phyloP scores from a whole-genome alignment of 2,888 invertebrate species.

The Ichneumon xanthorius region DNA sequence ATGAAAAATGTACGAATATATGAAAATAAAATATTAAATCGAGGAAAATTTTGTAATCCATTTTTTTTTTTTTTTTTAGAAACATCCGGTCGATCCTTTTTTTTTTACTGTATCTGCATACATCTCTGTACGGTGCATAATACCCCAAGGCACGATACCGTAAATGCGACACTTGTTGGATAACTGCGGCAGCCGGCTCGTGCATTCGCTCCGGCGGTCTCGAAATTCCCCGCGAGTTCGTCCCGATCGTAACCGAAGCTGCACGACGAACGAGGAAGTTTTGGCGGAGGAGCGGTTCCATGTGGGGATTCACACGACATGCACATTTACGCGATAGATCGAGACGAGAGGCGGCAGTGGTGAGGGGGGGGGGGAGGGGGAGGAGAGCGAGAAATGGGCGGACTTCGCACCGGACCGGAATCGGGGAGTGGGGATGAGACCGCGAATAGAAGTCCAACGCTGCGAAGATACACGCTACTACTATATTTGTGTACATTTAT shows the following conservation, averaged over 20 bases:
- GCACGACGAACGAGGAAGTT: not conserved
- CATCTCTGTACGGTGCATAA: not conserved
- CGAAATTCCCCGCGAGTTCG: constrained; percentile 7
- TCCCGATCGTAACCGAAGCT: not conserved
- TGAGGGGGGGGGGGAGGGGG: constrained; percentile 14
- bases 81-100: not conserved
- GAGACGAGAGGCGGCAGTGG: not conserved
- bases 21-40: not conserved
- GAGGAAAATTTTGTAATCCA: no score
- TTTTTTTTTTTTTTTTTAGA: no score
- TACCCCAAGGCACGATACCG: constrained; percentile 33
- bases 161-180: constrained; percentile 76
- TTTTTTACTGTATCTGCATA: not conserved
- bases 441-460: not conserved
- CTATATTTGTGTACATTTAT: not conserved
- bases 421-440: constrained; percentile 3
- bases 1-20: not conserved
- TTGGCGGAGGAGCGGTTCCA: not conserved
- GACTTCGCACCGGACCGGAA: constrained; percentile 27
- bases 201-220: not conserved
- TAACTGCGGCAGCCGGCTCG: constrained; percentile 64
- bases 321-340: constrained; percentile 19
- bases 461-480: not conserved
- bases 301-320: constrained; percentile 46
- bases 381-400: constrained; percentile 44